These are phyloP conservation scores for Ricordea florida DNA, from an alignment of 92 coral and sea anemone species.

Conservation along the genomic window DNA sequence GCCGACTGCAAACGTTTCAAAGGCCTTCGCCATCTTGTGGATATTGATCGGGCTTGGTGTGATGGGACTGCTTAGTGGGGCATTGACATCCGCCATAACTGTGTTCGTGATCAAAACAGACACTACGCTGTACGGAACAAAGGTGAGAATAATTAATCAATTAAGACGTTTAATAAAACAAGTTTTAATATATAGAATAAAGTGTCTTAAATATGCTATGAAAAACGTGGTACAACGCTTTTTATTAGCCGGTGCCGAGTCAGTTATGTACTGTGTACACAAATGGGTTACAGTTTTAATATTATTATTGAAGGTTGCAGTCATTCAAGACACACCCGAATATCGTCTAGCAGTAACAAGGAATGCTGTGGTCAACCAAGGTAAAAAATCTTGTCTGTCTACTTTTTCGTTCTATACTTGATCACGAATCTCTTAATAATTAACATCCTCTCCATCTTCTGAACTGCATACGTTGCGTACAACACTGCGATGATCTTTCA, in stretches of 20 bases:
- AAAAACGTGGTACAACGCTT: too few species aligned
- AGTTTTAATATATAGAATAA: neutral
- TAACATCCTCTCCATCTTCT: too few species aligned
- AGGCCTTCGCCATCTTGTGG: slow-evolving; percentile 60
- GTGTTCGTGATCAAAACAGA: slow-evolving; percentile 34
- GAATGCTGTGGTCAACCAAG: slow-evolving; percentile 75
- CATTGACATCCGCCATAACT: slow-evolving; percentile 67
- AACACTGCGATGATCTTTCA: too few species aligned
- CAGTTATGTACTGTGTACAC: too few species aligned
- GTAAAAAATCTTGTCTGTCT: too few species aligned
- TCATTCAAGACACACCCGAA: slow-evolving; percentile 65
- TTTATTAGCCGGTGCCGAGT: too few species aligned
- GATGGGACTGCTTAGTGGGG: slow-evolving; percentile 56
- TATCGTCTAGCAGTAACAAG: slow-evolving; percentile 66
- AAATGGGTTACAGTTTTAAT: neutral
- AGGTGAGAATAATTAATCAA: too few species aligned
- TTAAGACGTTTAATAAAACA: too few species aligned
- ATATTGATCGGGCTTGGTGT: slow-evolving; percentile 63
- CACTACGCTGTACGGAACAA: slow-evolving; percentile 56
- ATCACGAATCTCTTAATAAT: too few species aligned
- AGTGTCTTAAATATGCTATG: neutral
- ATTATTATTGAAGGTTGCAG: slow-evolving; percentile 41
- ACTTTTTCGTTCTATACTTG: too few species aligned
- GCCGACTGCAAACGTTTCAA: slow-evolving; percentile 40
- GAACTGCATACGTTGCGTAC: too few species aligned